Evolutionary conservation across 2,888 invertebrate genomes (phyloP).

Genomic region (Pyrochroa serraticornis): DNA sequence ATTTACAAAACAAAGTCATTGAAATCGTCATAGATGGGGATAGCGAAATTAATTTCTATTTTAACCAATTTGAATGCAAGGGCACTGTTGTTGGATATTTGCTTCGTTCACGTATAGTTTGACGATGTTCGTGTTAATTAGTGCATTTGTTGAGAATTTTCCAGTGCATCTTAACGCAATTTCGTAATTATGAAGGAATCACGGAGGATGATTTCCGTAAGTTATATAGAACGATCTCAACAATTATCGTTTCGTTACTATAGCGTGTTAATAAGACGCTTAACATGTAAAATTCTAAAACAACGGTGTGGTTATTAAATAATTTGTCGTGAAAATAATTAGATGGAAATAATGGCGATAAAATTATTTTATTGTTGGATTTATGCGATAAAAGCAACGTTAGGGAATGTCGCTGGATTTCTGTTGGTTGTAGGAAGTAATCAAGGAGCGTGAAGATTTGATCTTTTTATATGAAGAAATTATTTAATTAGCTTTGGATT

Average conservation of each 20-base stretch:
- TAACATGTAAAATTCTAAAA: constrained; percentile 4
- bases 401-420: background rate
- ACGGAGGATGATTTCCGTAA: constrained; percentile 38
- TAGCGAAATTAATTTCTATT: background rate
- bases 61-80: constrained; percentile 15
- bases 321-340: no score
- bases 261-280: constrained; percentile 8
- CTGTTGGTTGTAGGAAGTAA: background rate
- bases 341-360: no score
- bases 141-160: constrained; percentile 19
- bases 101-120: background rate
- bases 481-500: constrained; percentile 15
- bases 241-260: constrained; percentile 4
- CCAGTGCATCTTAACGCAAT: constrained; percentile 4
- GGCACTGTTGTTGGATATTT: constrained; percentile 4
- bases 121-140: constrained; percentile 17
- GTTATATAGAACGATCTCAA: constrained; percentile 24
- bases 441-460: constrained; percentile 11
- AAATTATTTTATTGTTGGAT: background rate
- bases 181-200: constrained; percentile 35
- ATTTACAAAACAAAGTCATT: constrained; percentile 8
- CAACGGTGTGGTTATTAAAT: no score
- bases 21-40: background rate
- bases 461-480: constrained; percentile 3
- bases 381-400: constrained; percentile 1